These are phyloP conservation scores for Epizoanthus illoricatus DNA, from an alignment of 92 coral and sea anemone species.

Conservation along the genomic window DNA sequence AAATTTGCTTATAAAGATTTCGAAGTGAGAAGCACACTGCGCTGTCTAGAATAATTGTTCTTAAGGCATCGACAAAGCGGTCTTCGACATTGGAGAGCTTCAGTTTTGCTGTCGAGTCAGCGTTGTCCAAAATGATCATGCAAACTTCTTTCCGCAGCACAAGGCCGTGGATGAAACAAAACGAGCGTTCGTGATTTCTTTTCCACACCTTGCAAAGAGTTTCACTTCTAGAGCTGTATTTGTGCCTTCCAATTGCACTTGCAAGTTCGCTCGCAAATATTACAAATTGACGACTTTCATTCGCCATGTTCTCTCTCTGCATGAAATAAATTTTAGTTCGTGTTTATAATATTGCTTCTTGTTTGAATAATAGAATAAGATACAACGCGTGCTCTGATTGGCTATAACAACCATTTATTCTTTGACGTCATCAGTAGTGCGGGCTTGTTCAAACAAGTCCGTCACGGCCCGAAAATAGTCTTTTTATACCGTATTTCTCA, in stretches of 20 bases:
- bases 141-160: slow-evolving; percentile 54
- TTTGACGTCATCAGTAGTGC: no score
- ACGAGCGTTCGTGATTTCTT: slow-evolving; percentile 72
- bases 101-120: slow-evolving; percentile 17
- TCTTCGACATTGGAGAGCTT: slow-evolving; percentile 15
- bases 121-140: slow-evolving; percentile 45
- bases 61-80: slow-evolving; percentile 43
- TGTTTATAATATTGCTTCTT: not conserved
- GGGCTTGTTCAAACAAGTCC: no score
- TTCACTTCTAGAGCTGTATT: slow-evolving; percentile 64
- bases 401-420: no score
- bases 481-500: no score
- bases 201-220: slow-evolving; percentile 79
- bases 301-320: slow-evolving; percentile 60
- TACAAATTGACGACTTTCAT: slow-evolving; percentile 20
- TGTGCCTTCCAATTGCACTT: slow-evolving; percentile 78
- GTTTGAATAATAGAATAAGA: not conserved
- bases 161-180: slow-evolving; percentile 74
- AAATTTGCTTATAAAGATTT: slow-evolving; percentile 46
- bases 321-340: not conserved
- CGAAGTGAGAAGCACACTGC: not conserved
- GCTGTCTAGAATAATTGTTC: slow-evolving; percentile 43
- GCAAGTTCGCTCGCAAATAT: slow-evolving; percentile 93
- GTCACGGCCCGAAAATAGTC: no score
- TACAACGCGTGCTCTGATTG: no score